These are phyloP conservation scores for Coelopa pilipes DNA, from an alignment of 2,888 invertebrate genomes.

Conservation along the genomic window DNA sequence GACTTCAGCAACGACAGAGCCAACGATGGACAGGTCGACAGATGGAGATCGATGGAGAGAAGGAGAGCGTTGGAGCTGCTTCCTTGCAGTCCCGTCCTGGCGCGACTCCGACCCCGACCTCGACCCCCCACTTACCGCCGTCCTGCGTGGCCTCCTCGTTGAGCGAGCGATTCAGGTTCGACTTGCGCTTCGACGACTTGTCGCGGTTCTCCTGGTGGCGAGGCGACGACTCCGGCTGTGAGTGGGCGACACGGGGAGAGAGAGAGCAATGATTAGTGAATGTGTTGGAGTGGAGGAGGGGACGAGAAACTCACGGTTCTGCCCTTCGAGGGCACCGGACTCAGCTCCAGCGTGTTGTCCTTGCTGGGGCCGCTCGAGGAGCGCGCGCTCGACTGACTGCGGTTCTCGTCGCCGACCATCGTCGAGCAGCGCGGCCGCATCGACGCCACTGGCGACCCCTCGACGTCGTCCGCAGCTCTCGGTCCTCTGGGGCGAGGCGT, in stretches of 20 bases:
- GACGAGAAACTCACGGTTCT: constrained; percentile 54
- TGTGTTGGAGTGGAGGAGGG: constrained; percentile 1
- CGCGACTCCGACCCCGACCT: too few species aligned
- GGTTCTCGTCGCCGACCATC: constrained; percentile 52
- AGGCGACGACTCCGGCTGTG: constrained; percentile 60
- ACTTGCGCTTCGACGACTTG: constrained; percentile 75
- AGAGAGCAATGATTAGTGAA: not conserved
- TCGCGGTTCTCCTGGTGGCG: constrained; percentile 69
- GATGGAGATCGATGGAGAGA: too few species aligned
- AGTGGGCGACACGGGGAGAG: too few species aligned
- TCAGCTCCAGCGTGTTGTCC: constrained; percentile 52
- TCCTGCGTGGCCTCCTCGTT: constrained; percentile 66
- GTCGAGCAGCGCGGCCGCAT: constrained; percentile 59
- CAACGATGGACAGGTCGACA: too few species aligned
- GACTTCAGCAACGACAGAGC: too few species aligned
- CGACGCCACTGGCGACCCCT: constrained; percentile 34
- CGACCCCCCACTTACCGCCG: constrained; percentile 61
- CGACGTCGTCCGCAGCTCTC: constrained; percentile 34
- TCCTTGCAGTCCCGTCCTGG: too few species aligned
- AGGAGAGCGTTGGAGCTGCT: too few species aligned
- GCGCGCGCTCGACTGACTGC: constrained; percentile 24
- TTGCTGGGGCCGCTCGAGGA: constrained; percentile 19
- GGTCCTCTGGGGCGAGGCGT: not conserved
- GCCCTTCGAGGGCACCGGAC: constrained; percentile 57
- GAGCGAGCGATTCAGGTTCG: constrained; percentile 72